phyloP scores from a whole-genome alignment of 2,113 vertebrate species.

The Grantiella picta region DNA sequence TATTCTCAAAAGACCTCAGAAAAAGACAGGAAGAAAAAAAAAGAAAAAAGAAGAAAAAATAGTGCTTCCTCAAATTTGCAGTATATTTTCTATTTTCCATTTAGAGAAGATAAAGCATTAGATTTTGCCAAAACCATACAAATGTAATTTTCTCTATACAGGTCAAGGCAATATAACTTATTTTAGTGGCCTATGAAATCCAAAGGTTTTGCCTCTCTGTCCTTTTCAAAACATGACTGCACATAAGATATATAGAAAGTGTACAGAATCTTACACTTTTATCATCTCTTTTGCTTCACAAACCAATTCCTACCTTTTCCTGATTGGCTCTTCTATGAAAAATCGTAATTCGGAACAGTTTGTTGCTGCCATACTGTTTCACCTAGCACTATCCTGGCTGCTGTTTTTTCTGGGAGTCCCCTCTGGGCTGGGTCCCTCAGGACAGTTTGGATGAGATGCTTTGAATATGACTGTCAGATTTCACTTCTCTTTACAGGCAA shows the following conservation, averaged over 20 bases:
- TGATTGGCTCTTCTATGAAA: background rate
- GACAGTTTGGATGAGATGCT: background rate
- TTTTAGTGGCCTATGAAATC: background rate
- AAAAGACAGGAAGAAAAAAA: background rate
- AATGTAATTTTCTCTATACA: background rate
- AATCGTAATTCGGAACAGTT: rapidly evolving
- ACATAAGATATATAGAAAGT: background rate
- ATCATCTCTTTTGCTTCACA: background rate
- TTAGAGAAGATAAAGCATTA: background rate
- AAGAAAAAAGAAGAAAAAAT: background rate
- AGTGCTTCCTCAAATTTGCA: background rate
- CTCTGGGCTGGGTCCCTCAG: background rate
- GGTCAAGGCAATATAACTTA: background rate
- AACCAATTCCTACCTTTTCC: background rate
- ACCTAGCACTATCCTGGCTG: background rate
- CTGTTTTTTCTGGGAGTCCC: background rate
- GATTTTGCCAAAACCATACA: background rate
- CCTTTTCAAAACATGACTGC: background rate
- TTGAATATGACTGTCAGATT: background rate
- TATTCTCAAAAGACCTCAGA: background rate
- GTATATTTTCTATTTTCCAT: background rate
- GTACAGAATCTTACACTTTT: background rate
- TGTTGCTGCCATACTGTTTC: background rate
- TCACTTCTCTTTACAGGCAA: background rate
- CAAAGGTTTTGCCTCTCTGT: background rate